Conservation (phyloP, 2,888 invertebrate genomes). For the Aromia moschata region DNA sequence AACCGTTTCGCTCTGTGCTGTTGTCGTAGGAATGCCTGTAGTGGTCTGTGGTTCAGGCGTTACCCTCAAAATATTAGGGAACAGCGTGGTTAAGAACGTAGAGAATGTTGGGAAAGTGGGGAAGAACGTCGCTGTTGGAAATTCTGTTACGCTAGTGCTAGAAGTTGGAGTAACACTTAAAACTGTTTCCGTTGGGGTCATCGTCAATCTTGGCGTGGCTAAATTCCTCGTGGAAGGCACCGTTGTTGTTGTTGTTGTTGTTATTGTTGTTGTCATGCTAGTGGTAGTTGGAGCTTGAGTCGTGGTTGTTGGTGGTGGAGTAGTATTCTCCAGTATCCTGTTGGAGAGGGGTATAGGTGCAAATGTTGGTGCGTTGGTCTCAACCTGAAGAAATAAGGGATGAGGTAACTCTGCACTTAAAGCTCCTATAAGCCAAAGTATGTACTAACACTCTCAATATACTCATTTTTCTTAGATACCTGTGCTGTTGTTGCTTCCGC, state of each 20-base stretch:
- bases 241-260: conserved; percentile 34
- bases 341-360: conserved; percentile 36
- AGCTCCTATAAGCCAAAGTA: too few species aligned
- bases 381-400: conserved; percentile 11
- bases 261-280: conserved; percentile 28
- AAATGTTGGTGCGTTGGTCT: conserved; percentile 34
- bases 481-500: conserved; percentile 36
- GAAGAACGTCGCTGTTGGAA: conserved; percentile 30
- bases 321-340: conserved; percentile 33
- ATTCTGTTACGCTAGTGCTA: conserved; percentile 15
- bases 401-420: too few species aligned
- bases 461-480: too few species aligned
- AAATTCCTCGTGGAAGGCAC: conserved; percentile 25
- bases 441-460: too few species aligned
- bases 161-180: conserved; percentile 13
- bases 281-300: conserved; percentile 36
- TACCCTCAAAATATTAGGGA: conserved; percentile 46
- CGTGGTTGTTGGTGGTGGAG: conserved; percentile 39
- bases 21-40: conserved; percentile 33
- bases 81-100: conserved; percentile 46
- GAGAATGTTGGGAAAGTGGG: conserved; percentile 56
- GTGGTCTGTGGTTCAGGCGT: conserved; percentile 39
- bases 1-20: conserved; percentile 9
- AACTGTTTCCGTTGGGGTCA: conserved; percentile 31
- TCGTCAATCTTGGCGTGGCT: conserved; percentile 36